Percentiles rank a stretch among this genome's conserved stretches.
Conservation (phyloP, 2,113 vertebrate species). For the Trematocara nigrifrons region DNA sequence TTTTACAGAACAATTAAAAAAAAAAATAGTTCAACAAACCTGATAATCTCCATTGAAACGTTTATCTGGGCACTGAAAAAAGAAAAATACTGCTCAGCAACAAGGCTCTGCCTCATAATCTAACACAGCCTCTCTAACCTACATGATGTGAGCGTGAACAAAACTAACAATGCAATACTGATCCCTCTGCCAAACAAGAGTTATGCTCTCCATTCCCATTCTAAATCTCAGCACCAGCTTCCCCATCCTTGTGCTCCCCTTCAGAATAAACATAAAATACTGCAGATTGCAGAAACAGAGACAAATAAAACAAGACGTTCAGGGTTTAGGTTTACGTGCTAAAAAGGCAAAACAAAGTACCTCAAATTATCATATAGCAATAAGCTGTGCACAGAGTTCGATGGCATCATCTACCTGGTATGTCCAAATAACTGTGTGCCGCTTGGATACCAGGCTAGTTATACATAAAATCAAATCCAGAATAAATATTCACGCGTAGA, state of each 20-base stretch:
- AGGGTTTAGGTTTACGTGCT: neutral
- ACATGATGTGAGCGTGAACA: conserved; percentile 35
- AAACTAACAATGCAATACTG: conserved; percentile 43
- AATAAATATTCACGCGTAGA: neutral
- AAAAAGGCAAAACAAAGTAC: neutral
- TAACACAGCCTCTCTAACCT: conserved; percentile 5
- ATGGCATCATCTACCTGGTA: neutral
- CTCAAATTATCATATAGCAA: neutral
- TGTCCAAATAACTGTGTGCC: neutral
- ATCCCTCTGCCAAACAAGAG: conserved; percentile 48
- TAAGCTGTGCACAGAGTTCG: neutral
- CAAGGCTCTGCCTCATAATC: neutral
- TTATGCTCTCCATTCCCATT: conserved; percentile 1
- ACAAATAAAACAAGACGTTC: neutral
- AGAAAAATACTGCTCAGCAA: neutral
- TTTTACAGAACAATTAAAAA: neutral
- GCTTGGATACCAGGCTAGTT: neutral
- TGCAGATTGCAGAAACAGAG: neutral
- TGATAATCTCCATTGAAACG: conserved; percentile 37
- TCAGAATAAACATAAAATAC: conserved; percentile 31
- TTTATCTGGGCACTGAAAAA: neutral
- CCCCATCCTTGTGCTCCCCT: neutral
- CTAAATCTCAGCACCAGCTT: neutral
- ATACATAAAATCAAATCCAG: neutral
- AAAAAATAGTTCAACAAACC: conserved; percentile 13